A percentile compares a stretch with the other conserved stretches of the same genome.
Evolutionary conservation across 2,797 vertebrate species (phyloP).

Genomic region (Dallia pectoralis): DNA sequence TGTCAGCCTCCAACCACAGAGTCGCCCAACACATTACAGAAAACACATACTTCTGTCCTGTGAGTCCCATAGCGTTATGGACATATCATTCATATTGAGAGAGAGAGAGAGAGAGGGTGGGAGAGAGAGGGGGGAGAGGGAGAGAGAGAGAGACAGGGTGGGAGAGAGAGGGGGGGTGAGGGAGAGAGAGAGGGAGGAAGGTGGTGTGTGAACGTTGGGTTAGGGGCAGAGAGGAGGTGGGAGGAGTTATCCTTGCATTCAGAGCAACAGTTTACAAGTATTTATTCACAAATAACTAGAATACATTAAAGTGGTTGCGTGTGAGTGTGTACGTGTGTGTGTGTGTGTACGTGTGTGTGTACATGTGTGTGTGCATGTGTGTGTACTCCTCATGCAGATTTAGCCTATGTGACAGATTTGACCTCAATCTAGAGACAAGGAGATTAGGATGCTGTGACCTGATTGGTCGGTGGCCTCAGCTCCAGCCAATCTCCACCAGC

Average conservation of each 20-base stretch:
- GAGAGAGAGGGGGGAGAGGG: neutral
- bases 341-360: conserved; percentile 22
- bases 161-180: neutral
- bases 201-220: neutral
- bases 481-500: neutral
- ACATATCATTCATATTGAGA: too few relatives aligned
- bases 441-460: conserved; percentile 56
- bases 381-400: conserved; percentile 30
- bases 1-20: conserved; percentile 82
- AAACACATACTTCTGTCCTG: conserved; percentile 96
- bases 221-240: neutral
- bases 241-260: neutral
- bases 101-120: conserved; percentile 3
- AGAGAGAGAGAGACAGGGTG: neutral
- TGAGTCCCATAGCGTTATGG: conserved; percentile 63
- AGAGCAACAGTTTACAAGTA: neutral
- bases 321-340: conserved; percentile 28
- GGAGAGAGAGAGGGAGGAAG: neutral
- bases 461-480: conserved; percentile 43
- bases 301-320: neutral
- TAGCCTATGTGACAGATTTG: conserved; percentile 55
- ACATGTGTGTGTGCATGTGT: conserved; percentile 23
- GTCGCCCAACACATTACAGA: conserved; percentile 89
- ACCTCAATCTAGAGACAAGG: conserved; percentile 64
- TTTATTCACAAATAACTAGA: neutral